Evolutionary conservation across 2,113 vertebrate species (phyloP), one percentile per base, ranked within the genome.

Genomic region (Barbus barbus): DNA sequence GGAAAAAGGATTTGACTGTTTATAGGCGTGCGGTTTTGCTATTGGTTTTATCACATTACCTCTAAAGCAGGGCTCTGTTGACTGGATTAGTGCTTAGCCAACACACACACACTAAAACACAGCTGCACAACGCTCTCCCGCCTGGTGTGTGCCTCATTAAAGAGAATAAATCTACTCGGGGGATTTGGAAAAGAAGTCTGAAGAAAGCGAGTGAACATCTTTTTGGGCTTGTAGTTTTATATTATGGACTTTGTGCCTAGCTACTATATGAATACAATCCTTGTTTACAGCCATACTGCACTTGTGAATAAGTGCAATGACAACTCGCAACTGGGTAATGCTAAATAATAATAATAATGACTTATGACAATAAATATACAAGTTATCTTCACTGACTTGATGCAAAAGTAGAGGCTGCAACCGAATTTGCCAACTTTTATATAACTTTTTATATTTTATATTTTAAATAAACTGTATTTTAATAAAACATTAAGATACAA

Each of bases 31-130:
- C 33, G 26, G 44, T 51, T 60, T 65, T 72, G 72, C 41, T 84
- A 38, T 85, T 76, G 67, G 9, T 65, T 83, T 65, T 46, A 83
- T 76, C 48, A 89, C 65, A 74, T 84, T 81, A 65, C 56, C 38
- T 69, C 61, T 83, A 53, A n/a, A n/a, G n/a, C n/a, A n/a, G n/a
- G n/a, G n/a, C n/a, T n/a, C n/a, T n/a, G n/a, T n/a, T n/a, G n/a
- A n/a, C n/a, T n/a, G n/a, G n/a, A n/a, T n/a, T n/a, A n/a, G n/a
- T n/a, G n/a, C n/a, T n/a, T n/a, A n/a, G n/a, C n/a, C n/a, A n/a
- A n/a, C n/a, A n/a, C n/a, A n/a, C n/a, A n/a, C n/a, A n/a, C n/a
- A n/a, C n/a, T n/a, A n/a, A n/a, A n/a, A n/a, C n/a, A n/a, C n/a
- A n/a, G n/a, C n/a, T n/a, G n/a, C n/a, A n/a, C n/a, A n/a, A n/a